phyloP scores from a whole-genome alignment of 2,888 invertebrate genomes.

The Drosophila bunnanda region DNA sequence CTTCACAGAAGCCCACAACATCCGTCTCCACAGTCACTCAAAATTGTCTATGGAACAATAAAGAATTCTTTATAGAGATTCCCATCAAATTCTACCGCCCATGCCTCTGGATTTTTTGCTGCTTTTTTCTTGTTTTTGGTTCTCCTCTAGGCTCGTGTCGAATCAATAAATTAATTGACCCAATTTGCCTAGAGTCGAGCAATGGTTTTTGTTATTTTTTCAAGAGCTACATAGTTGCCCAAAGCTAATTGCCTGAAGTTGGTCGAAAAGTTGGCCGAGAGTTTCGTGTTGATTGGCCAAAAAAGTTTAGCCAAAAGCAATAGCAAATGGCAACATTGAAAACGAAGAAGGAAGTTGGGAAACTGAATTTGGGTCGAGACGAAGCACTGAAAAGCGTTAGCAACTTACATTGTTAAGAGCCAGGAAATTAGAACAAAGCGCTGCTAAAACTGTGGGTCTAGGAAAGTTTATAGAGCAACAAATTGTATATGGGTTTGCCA shows the following conservation, averaged over 20 bases:
- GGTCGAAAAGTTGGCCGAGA: constrained; percentile 18
- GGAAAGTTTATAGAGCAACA: constrained; percentile 2
- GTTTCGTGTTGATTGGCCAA: constrained; percentile 33
- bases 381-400: constrained; percentile 14
- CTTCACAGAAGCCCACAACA: constrained; percentile 32
- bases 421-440: constrained; percentile 36
- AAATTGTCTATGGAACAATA: constrained; percentile 5
- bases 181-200: constrained; percentile 32
- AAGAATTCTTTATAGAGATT: constrained; percentile 6
- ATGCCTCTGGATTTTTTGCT: background rate
- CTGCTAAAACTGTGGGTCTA: constrained; percentile 23
- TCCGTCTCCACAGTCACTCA: constrained; percentile 26
- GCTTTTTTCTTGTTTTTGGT: constrained; percentile 2
- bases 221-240: constrained; percentile 11
- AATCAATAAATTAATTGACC: constrained; percentile 58
- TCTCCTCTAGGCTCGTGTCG: constrained; percentile 10
- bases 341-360: constrained; percentile 14
- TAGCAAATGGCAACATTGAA: constrained; percentile 21
- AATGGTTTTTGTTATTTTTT: constrained; percentile 3
- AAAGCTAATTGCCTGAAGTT: constrained; percentile 38
- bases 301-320: constrained; percentile 27
- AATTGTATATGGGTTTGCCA: background rate
- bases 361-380: constrained; percentile 36
- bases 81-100: background rate
- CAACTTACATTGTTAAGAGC: constrained; percentile 30